Evolutionary conservation across 2,113 vertebrate species (phyloP).

Genomic region (Phaethon lepturus): DNA sequence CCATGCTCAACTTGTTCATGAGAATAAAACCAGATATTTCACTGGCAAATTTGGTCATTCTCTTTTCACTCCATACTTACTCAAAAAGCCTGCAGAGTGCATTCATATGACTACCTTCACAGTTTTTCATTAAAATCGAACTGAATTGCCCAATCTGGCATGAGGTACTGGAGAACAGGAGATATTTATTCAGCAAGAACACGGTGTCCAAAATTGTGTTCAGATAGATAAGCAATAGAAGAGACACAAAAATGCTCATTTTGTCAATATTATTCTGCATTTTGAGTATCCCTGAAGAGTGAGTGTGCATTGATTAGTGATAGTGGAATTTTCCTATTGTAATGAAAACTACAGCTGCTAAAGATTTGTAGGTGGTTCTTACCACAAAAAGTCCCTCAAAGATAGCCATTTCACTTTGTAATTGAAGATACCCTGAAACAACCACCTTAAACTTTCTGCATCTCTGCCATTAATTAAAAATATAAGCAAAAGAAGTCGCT

Average conservation of each 20-base stretch:
- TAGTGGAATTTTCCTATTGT: background rate
- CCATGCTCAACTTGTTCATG: constrained; percentile 23
- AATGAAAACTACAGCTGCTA: background rate
- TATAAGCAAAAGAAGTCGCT: background rate
- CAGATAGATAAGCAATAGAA: background rate
- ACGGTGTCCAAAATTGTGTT: background rate
- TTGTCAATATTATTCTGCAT: background rate
- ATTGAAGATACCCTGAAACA: background rate
- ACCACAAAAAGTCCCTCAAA: too few relatives aligned
- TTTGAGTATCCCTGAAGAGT: background rate
- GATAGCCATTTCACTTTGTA: background rate
- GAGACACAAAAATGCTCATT: background rate
- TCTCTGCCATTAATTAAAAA: background rate
- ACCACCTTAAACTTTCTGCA: background rate
- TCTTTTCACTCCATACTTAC: background rate
- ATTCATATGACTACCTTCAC: background rate
- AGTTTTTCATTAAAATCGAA: background rate
- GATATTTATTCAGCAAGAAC: background rate
- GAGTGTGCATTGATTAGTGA: background rate
- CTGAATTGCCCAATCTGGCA: background rate
- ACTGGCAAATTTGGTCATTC: background rate
- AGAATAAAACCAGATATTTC: constrained; percentile 36
- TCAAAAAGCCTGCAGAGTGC: background rate
- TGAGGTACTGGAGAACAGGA: background rate
- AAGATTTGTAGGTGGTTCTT: background rate